These are phyloP conservation scores for Sebastiscus albofasciatus DNA, from an alignment of 2,797 vertebrate species.

Conservation along the genomic window DNA sequence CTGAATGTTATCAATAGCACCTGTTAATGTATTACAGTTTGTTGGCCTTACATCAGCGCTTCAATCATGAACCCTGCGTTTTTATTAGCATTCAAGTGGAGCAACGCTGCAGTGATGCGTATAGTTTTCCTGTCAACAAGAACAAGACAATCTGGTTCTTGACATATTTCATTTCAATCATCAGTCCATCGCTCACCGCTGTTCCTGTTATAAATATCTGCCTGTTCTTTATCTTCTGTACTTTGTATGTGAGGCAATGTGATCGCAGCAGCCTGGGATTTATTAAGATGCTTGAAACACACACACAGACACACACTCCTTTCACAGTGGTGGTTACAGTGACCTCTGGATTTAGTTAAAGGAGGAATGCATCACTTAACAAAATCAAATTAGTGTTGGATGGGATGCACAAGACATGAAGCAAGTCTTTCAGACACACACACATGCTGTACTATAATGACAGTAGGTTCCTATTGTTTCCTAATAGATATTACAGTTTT, in stretches of 20 bases:
- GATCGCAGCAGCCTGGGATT: constrained; percentile 10
- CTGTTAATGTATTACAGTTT: background rate
- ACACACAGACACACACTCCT: constrained; percentile 5
- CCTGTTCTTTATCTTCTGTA: constrained; percentile 8
- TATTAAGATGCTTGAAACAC: constrained; percentile 3
- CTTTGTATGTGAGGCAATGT: constrained; percentile 2
- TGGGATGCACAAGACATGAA: constrained; percentile 24
- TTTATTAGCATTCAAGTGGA: constrained; percentile 4
- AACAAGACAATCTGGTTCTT: constrained; percentile 18
- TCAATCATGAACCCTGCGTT: background rate
- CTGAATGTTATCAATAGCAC: background rate
- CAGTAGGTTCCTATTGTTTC: constrained; percentile 11
- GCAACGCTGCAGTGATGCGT: background rate
- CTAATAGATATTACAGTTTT: constrained; percentile 6
- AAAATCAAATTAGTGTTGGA: constrained; percentile 65
- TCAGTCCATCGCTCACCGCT: background rate
- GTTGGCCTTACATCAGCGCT: background rate
- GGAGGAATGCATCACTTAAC: constrained; percentile 72
- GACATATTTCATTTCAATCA: constrained; percentile 3
- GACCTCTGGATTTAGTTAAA: constrained; percentile 69
- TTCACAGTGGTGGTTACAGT: constrained; percentile 41
- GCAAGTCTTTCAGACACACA: background rate
- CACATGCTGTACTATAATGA: background rate
- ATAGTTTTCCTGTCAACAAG: constrained; percentile 25
- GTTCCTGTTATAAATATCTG: constrained; percentile 29